A percentile compares a stretch with the other conserved stretches of the same genome.
These are phyloP conservation scores for Byasa hedistus DNA, from an alignment of 2,888 invertebrate species.

Conservation along the genomic window DNA sequence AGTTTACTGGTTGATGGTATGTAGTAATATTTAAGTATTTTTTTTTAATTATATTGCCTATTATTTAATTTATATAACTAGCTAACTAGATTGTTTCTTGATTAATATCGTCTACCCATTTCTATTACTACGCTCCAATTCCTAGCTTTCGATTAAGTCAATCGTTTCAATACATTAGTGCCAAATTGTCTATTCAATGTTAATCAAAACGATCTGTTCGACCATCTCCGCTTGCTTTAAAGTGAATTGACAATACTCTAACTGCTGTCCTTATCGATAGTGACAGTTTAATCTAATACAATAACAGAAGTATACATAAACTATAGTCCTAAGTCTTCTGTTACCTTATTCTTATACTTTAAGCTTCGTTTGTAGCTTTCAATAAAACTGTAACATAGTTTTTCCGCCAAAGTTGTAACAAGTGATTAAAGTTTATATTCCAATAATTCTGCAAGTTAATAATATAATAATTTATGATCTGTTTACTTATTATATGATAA, in stretches of 20 bases:
- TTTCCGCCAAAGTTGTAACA: too few relatives aligned
- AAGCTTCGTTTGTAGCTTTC: not conserved
- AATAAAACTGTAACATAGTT: too few relatives aligned
- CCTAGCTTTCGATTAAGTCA: not conserved
- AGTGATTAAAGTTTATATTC: too few relatives aligned
- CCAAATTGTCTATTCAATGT: not conserved
- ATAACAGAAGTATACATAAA: not conserved
- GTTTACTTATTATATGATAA: too few relatives aligned
- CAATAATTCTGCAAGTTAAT: too few relatives aligned
- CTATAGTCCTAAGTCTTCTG: not conserved
- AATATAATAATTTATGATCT: too few relatives aligned
- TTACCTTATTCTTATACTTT: not conserved
- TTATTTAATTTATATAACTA: not conserved
- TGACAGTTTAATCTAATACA: slow-evolving; percentile 2
- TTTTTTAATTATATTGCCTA: not conserved
- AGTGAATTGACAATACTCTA: slow-evolving; percentile 20
- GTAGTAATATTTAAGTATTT: not conserved
- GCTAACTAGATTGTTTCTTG: not conserved
- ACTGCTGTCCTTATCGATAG: slow-evolving; percentile 2
- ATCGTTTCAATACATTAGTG: slow-evolving; percentile 1
- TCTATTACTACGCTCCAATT: not conserved
- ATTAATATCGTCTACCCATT: not conserved
- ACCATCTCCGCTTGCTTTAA: slow-evolving; percentile 13
- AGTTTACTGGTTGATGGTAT: not conserved
- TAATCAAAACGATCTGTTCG: slow-evolving; percentile 15